Conservation (phyloP, 2,888 invertebrate genomes). For the Conchocele bisecta region DNA sequence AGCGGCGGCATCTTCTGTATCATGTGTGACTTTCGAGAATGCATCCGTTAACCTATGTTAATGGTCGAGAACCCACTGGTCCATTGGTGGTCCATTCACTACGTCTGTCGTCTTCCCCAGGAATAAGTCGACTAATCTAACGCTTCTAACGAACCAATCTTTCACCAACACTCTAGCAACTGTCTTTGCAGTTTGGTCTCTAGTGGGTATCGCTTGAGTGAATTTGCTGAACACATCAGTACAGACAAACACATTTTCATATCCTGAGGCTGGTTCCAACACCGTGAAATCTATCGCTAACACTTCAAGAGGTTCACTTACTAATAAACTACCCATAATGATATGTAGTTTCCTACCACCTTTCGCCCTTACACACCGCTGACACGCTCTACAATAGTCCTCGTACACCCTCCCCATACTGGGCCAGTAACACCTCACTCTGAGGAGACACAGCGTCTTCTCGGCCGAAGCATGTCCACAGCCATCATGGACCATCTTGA, state of each 20-base stretch:
- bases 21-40: background rate
- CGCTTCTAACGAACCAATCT: conserved; percentile 8
- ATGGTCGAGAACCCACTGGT: conserved; percentile 2
- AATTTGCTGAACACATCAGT: conserved; percentile 2
- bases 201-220: background rate
- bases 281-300: background rate
- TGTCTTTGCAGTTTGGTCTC: background rate
- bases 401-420: background rate
- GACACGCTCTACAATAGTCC: background rate
- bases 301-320: conserved; percentile 1
- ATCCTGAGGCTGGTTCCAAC: conserved; percentile 1
- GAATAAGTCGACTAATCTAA: background rate
- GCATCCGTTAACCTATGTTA: background rate
- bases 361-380: background rate
- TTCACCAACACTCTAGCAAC: background rate
- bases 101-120: background rate
- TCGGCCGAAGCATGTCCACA: background rate
- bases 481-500: background rate
- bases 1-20: background rate
- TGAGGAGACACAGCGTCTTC: background rate
- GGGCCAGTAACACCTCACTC: background rate
- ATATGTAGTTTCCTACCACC: background rate
- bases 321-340: background rate
- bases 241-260: conserved; percentile 1
- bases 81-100: background rate